Percentiles rank a stretch among this genome's conserved stretches.
phyloP scores from a whole-genome alignment of 92 coral and sea anemone species.

The Montipora capitata region DNA sequence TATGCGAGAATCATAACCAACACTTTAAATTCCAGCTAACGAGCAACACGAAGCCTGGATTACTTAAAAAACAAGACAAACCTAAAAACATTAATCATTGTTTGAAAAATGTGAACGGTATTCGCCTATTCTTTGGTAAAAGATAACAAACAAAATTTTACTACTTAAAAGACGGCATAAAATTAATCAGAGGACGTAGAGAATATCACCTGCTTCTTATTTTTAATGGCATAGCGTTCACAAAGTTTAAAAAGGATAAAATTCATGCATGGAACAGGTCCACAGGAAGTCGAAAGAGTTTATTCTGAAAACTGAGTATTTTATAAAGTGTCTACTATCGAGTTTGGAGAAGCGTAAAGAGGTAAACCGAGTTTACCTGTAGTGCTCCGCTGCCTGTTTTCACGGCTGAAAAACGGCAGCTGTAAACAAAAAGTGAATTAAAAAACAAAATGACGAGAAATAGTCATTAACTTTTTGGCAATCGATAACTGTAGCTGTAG shows the following conservation, averaged over 20 bases:
- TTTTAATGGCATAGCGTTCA: neutral
- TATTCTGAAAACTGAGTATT: neutral
- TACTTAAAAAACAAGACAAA: too few species aligned
- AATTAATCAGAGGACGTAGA: neutral
- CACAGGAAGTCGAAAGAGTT: neutral
- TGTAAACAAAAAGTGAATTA: slow-evolving; percentile 1
- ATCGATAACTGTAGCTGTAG: neutral
- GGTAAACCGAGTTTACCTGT: too few species aligned
- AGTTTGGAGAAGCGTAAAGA: neutral
- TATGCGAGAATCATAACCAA: too few species aligned
- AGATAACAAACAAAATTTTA: too few species aligned
- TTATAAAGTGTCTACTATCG: neutral
- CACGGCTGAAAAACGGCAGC: neutral
- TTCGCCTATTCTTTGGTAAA: too few species aligned
- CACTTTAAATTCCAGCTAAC: too few species aligned
- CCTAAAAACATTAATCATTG: too few species aligned
- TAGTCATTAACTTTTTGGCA: neutral
- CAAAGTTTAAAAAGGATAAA: neutral
- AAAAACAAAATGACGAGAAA: neutral
- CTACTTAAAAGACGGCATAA: neutral
- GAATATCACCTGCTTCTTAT: neutral
- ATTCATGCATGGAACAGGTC: neutral
- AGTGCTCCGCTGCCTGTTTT: neutral
- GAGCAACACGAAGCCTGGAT: too few species aligned
- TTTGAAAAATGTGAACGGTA: too few species aligned